A percentile compares a stretch with the other conserved stretches of the same genome.
Conservation (phyloP, 2,113 vertebrate genomes). For the Etheostoma spectabile region DNA sequence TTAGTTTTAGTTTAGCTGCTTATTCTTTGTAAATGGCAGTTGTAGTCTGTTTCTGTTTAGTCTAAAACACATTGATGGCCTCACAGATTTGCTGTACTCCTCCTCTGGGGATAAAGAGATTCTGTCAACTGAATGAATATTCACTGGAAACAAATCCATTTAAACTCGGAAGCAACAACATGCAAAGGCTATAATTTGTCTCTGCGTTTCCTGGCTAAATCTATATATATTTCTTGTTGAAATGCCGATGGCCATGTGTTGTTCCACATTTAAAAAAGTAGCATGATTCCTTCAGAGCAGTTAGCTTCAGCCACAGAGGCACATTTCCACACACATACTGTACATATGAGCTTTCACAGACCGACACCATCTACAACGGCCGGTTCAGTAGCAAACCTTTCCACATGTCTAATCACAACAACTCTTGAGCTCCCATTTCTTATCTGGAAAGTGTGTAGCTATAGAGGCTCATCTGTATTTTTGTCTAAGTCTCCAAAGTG, state of each 20-base stretch:
- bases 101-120: constrained; percentile 42
- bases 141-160: constrained; percentile 53
- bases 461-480: constrained; percentile 75
- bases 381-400: constrained; percentile 38
- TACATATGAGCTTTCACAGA: constrained; percentile 18
- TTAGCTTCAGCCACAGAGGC: constrained; percentile 21
- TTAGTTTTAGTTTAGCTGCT: constrained; percentile 37
- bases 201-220: constrained; percentile 6
- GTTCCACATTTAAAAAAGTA: constrained; percentile 52
- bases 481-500: constrained; percentile 75
- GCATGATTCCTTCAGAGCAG: constrained; percentile 32
- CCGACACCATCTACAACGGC: constrained; percentile 17
- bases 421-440: constrained; percentile 68
- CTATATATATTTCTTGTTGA: constrained; percentile 32
- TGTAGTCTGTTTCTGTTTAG: constrained; percentile 39
- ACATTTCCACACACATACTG: constrained; percentile 33
- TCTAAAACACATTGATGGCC: constrained; percentile 33
- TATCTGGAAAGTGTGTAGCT: constrained; percentile 66
- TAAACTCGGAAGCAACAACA: constrained; percentile 54
- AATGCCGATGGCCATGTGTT: constrained; percentile 50
- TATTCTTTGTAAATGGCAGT: constrained; percentile 47
- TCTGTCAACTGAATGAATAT: constrained; percentile 49
- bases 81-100: constrained; percentile 35
- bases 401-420: constrained; percentile 40
- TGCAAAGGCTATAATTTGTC: constrained; percentile 48